These are phyloP conservation scores for Campoletis raptor DNA, from an alignment of 2,888 invertebrate genomes.

Conservation along the genomic window DNA sequence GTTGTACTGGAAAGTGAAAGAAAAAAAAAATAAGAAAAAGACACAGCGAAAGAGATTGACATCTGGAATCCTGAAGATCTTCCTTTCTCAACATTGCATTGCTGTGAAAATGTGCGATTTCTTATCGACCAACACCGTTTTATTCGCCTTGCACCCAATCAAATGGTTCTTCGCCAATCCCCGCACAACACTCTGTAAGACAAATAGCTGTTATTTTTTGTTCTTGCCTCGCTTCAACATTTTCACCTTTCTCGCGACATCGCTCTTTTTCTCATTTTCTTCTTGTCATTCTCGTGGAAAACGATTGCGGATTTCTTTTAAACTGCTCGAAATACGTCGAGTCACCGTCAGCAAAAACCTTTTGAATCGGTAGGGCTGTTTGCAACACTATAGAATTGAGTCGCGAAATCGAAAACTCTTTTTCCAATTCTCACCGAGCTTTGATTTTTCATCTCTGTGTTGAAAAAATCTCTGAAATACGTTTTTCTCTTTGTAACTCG, in stretches of 20 bases:
- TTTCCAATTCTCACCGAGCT: background rate
- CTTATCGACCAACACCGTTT: background rate
- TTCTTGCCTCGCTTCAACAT: background rate
- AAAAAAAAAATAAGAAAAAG: background rate
- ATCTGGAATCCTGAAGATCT: constrained; percentile 33
- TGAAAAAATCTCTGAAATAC: constrained; percentile 30
- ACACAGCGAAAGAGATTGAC: constrained; percentile 8
- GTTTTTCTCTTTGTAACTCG: background rate
- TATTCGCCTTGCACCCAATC: constrained; percentile 12
- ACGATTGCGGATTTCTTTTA: constrained; percentile 33
- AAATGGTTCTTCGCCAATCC: background rate
- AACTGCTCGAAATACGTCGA: constrained; percentile 6
- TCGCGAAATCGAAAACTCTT: constrained; percentile 25
- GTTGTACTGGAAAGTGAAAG: background rate
- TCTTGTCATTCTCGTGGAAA: background rate
- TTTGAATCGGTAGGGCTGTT: constrained; percentile 26
- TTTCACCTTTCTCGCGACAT: background rate
- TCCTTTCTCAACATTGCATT: constrained; percentile 15
- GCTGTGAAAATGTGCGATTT: constrained; percentile 8
- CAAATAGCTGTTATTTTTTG: background rate
- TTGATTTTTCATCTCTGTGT: constrained; percentile 5
- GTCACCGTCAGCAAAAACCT: constrained; percentile 1
- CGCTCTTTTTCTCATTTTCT: background rate
- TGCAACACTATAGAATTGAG: constrained; percentile 38
- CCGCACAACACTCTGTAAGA: background rate